Percentiles rank a stretch among this genome's conserved stretches.
Conservation (phyloP, 2,113 vertebrate species). For the Brachypodius melanocephalos region DNA sequence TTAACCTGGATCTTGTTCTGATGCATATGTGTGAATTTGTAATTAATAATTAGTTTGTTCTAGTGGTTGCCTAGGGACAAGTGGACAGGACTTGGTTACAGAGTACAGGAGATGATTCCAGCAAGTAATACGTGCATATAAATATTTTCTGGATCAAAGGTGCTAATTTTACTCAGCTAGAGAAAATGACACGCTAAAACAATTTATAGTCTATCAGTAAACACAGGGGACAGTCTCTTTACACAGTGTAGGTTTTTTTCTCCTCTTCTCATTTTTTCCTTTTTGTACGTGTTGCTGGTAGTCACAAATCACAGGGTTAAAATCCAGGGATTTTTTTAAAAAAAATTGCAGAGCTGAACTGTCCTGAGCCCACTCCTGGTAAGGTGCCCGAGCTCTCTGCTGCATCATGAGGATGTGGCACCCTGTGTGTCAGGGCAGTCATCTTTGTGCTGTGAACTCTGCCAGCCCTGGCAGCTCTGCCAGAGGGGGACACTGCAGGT, state of each 20-base stretch:
- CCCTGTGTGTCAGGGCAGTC: neutral
- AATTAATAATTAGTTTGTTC: neutral
- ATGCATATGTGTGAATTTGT: neutral
- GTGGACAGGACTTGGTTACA: neutral
- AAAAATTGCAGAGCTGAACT: neutral
- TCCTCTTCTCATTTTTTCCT: rapidly evolving
- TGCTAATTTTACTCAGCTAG: neutral
- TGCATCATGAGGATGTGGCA: rapidly evolving
- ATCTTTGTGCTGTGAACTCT: neutral
- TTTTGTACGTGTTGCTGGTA: neutral
- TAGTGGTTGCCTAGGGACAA: constrained; percentile 18
- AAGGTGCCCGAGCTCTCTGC: neutral
- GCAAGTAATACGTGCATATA: neutral
- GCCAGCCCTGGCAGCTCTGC: neutral
- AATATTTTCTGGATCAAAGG: constrained; percentile 3
- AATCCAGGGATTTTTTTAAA: neutral
- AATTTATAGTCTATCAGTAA: neutral
- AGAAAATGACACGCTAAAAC: neutral
- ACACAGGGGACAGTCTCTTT: neutral
- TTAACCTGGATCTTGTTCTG: neutral
- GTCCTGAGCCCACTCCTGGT: neutral
- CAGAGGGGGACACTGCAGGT: neutral
- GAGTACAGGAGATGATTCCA: neutral
- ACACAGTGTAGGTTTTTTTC: no score
- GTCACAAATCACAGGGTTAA: neutral